Base-by-base conservation (phyloP, 2,797 vertebrate species). In the Acridotheres tristis region DNA sequence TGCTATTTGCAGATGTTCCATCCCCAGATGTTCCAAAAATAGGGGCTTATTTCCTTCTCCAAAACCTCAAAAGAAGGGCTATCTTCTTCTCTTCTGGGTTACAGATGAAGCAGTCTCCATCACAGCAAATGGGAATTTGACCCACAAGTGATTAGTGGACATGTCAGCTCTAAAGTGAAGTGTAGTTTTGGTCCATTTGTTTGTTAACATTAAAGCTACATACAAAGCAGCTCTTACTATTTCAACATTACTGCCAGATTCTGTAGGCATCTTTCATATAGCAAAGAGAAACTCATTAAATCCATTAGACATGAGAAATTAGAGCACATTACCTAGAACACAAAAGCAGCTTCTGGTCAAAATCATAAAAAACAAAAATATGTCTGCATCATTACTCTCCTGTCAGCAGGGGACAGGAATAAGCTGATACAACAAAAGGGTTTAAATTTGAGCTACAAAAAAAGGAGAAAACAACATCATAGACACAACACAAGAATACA, bases 361-460 rank as follows among this genome's bases (percentile, higher is more conserved):
- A 79, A 69, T 57, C n/a, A 45, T 9, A 63, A 83, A 71, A 86
- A 88, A 48, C 14, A 32, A 23, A 67, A 88, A 45, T 13, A 36
- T 65, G 45, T 61, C 59, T 86, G 83, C 57, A 84, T 73, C 88
- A 53, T 14, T 3, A 1, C 32, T 55, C 17, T 91, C 40, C 75
- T 74, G 68, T 78, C 91, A 86, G 67, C 67, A 95, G 85, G 51
- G 83, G 91, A 74, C 83, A 93, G 90, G 45, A 88, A 87, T 19
- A 77, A 93, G 48, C 36, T 67, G 69, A 89, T 8, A 59, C 16
- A 90, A 79, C 6, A 7, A 3, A 20, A 82, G 13, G 15, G n/a
- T 68, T 93, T 79, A 55, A 68, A 84, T 30, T 16, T 18, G 9
- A 66, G 26, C n/a, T 38, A 53, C 48, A 77, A 20, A 77, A 71